Conservation (phyloP, 2,888 invertebrate genomes). For the Amphipoea lucens region DNA sequence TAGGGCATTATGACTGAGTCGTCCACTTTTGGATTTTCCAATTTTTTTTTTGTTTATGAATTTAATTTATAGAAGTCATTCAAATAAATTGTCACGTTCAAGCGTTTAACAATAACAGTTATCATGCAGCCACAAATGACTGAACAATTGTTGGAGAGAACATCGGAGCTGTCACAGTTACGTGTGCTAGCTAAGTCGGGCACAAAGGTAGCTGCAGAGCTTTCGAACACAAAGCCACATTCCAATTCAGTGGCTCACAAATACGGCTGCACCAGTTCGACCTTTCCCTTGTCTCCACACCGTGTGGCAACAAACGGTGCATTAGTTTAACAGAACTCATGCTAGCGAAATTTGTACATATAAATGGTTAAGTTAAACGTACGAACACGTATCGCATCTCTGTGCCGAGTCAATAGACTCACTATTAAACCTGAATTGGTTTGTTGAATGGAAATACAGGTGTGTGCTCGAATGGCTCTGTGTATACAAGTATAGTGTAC, state of each 20-base stretch:
- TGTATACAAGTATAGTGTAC: neutral
- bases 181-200: neutral
- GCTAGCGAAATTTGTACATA: neutral
- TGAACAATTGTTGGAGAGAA: slow-evolving; percentile 6
- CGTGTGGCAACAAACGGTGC: neutral
- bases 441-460: neutral
- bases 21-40: no score
- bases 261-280: neutral
- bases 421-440: neutral
- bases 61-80: neutral
- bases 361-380: neutral
- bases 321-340: slow-evolving; percentile 1
- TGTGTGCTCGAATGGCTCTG: neutral
- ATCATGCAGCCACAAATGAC: slow-evolving; percentile 5
- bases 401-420: neutral
- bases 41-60: no score
- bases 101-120: neutral
- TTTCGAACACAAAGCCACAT: slow-evolving; percentile 21
- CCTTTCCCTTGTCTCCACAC: slow-evolving; percentile 19
- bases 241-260: slow-evolving; percentile 19
- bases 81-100: neutral
- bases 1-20: no score
- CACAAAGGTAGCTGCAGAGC: slow-evolving; percentile 9
- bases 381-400: neutral
- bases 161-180: neutral